Evolutionary conservation across 2,888 invertebrate species (phyloP).

Genomic region (Nysson spinosus): DNA sequence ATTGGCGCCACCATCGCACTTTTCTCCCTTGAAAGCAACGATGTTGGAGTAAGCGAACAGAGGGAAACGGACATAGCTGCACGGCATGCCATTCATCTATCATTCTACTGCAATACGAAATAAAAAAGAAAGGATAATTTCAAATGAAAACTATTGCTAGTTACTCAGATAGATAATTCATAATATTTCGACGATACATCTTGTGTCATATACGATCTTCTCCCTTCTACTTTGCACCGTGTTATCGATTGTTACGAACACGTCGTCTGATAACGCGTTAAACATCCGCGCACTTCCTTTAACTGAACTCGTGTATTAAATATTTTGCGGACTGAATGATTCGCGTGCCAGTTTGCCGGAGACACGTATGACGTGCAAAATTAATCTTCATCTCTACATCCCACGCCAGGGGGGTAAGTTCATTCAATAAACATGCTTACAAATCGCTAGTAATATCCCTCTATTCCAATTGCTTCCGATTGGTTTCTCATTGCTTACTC

Average conservation of each 20-base stretch:
- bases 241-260: conserved; percentile 57
- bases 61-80: too few relatives aligned
- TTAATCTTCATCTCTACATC: conserved; percentile 19
- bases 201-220: conserved; percentile 30
- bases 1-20: conserved; percentile 35
- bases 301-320: conserved; percentile 23
- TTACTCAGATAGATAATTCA: conserved; percentile 24
- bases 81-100: too few relatives aligned
- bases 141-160: too few relatives aligned
- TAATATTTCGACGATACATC: conserved; percentile 27
- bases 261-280: conserved; percentile 55
- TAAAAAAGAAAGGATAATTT: too few relatives aligned
- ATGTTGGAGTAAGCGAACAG: too few relatives aligned
- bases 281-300: conserved; percentile 48
- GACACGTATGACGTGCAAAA: conserved; percentile 30
- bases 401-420: conserved; percentile 38
- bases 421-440: not conserved
- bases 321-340: conserved; percentile 13
- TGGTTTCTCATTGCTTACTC: too few relatives aligned
- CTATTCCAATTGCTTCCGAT: too few relatives aligned
- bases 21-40: too few relatives aligned
- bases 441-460: too few relatives aligned
- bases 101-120: too few relatives aligned
- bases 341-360: conserved; percentile 17
- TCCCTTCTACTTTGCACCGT: conserved; percentile 50